Percentiles rank a stretch among this genome's conserved stretches.
These are phyloP conservation scores for Lasioglossum calceatum DNA, from an alignment of 2,888 invertebrate genomes.

Conservation along the genomic window DNA sequence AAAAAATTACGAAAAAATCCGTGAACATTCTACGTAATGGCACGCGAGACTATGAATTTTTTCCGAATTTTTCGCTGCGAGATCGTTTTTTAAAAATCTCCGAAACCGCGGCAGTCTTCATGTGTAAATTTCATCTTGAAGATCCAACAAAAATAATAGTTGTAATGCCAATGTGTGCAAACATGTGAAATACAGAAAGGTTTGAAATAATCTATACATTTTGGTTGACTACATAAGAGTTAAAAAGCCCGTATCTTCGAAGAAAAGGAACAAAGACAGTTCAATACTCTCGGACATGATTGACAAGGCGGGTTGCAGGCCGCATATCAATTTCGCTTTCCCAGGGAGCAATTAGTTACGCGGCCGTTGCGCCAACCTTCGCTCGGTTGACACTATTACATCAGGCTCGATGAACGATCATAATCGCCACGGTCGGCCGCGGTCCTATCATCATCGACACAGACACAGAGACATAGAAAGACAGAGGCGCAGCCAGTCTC, in stretches of 20 bases:
- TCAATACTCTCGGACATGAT: neutral
- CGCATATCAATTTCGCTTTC: constrained; percentile 19
- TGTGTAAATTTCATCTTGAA: too few relatives aligned
- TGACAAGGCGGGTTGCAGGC: neutral
- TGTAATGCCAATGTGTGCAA: too few relatives aligned
- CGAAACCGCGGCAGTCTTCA: neutral
- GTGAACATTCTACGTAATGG: neutral
- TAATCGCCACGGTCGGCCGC: neutral
- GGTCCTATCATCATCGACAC: neutral
- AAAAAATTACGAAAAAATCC: neutral
- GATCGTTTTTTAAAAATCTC: neutral
- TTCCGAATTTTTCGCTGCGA: neutral
- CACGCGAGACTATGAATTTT: neutral
- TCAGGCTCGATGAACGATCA: neutral
- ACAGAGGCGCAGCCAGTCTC: neutral
- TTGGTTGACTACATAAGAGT: too few relatives aligned
- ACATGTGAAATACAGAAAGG: too few relatives aligned
- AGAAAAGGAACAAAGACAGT: neutral
- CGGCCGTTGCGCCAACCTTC: neutral
- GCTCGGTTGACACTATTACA: constrained; percentile 1
- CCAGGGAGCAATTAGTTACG: neutral
- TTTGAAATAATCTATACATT: too few relatives aligned
- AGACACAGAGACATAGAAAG: neutral
- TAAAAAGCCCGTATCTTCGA: neutral
- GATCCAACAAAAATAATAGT: too few relatives aligned